Conservation (phyloP, 1,140 invertebrate species). For the Drosophila rhopaloa region DNA sequence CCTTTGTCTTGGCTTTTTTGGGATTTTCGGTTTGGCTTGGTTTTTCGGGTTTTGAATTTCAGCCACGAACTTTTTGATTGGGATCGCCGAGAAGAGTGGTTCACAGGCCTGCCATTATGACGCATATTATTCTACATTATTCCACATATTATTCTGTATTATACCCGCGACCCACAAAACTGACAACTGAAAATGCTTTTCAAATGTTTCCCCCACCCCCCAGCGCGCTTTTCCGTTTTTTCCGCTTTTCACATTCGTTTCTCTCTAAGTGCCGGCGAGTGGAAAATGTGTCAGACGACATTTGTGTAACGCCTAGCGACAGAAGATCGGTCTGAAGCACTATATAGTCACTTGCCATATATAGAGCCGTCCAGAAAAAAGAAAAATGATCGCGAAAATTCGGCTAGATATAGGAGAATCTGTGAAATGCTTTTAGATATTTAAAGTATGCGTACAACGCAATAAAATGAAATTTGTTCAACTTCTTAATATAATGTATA, state of each 20-base stretch:
- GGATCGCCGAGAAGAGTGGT: constrained; percentile 25
- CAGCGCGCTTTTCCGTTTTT: constrained; percentile 17
- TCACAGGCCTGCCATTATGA: constrained; percentile 25
- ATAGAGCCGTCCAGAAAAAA: constrained; percentile 8
- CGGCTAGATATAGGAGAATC: constrained; percentile 3
- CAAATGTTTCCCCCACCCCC: constrained; percentile 11
- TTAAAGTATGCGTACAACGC: not conserved
- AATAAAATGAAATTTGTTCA: too few species aligned
- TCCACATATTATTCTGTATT: constrained; percentile 14
- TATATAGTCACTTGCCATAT: constrained; percentile 26
- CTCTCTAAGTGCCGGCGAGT: constrained; percentile 35
- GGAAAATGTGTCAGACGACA: constrained; percentile 40
- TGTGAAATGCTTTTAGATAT: not conserved
- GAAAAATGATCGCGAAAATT: constrained; percentile 14
- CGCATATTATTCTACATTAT: constrained; percentile 33
- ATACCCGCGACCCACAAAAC: constrained; percentile 35
- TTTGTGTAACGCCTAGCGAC: constrained; percentile 31
- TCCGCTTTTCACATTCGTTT: constrained; percentile 31
- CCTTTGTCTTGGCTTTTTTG: constrained; percentile 35
- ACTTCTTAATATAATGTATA: too few species aligned
- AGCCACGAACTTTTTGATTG: constrained; percentile 58
- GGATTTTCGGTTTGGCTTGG: constrained; percentile 5
- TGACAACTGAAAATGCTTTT: constrained; percentile 59
- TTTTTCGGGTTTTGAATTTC: constrained; percentile 71
- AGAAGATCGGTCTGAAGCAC: constrained; percentile 2